Percentiles rank a stretch among this genome's conserved stretches.
Conservation (phyloP, 2,113 vertebrate species). For the Atrichornis clamosus region DNA sequence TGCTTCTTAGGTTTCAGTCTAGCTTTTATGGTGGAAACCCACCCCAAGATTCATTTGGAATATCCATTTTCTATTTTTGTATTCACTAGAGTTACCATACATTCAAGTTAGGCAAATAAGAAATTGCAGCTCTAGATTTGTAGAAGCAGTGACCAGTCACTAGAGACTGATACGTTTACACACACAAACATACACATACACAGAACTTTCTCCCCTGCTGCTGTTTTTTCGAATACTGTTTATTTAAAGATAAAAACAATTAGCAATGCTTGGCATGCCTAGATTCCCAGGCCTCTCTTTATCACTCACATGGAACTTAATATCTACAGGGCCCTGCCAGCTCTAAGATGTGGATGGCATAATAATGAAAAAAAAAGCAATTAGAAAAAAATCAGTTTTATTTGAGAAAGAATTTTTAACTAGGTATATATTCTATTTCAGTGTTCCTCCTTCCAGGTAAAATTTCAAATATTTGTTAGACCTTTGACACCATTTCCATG, state of each 20-base stretch:
- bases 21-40: background rate
- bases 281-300: background rate
- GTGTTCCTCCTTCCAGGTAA: background rate
- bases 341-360: background rate
- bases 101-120: background rate
- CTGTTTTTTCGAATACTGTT: background rate
- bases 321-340: background rate
- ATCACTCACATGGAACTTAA: background rate
- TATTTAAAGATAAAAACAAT: background rate
- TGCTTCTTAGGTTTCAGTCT: background rate
- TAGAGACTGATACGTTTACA: background rate
- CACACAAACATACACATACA: no score
- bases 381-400: background rate
- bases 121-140: background rate
- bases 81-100: background rate
- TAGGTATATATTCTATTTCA: background rate
- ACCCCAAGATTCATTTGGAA: background rate
- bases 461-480: background rate
- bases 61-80: background rate
- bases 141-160: background rate
- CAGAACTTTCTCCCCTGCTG: accelerated
- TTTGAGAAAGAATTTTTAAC: background rate
- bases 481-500: background rate
- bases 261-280: background rate
- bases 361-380: background rate